Evolutionary conservation across 2,113 vertebrate genomes (phyloP), one percentile per base, ranked within the genome.

Genomic region (Oncorhynchus keta): DNA sequence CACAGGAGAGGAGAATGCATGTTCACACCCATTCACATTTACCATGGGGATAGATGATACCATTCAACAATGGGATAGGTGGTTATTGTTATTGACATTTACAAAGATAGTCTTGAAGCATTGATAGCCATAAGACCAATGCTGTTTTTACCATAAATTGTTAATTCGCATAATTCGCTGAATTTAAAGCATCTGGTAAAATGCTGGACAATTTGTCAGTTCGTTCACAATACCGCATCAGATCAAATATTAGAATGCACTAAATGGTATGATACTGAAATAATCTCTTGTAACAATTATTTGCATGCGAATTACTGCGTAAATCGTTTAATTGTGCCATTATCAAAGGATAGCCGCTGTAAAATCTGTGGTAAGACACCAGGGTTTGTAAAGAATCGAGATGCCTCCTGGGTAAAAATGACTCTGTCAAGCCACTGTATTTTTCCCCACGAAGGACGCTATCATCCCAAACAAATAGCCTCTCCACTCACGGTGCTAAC

Each of bases 391-490:
- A 85, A 86, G 79, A 79, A 70, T 81, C 88, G 86, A 92, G 91
- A 88, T 86, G 88, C 88, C 86, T 93, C 87, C 87, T 91, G 90
- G 89, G 89, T 89, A 90, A 79, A 79, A 81, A 76, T 62, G 14
- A 45, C 67, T 66, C 13, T 74, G 48, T 16, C 48, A 74, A 75
- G 61, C 55, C 12, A 26, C 68, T 3, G 22, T n/a, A 71, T 71
- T 68, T 48, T 55, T 66, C 28, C 1, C 70, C 68, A 61, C 35
- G 30, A 81, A 74, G 81, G 82, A 85, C 72, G 72, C 70, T 68
- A 57, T 75, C 71, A 73, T 24, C 35, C 20, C 61, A 59, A 81
- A 83, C 70, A 76, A 72, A 78, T 57, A 68, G 67, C 18, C 30
- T 11, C 20, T 35, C 1, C 32, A 32, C 32, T 16, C 30, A 68